phyloP scores from a whole-genome alignment of 2,797 vertebrate genomes.

The Tapirus indicus region DNA sequence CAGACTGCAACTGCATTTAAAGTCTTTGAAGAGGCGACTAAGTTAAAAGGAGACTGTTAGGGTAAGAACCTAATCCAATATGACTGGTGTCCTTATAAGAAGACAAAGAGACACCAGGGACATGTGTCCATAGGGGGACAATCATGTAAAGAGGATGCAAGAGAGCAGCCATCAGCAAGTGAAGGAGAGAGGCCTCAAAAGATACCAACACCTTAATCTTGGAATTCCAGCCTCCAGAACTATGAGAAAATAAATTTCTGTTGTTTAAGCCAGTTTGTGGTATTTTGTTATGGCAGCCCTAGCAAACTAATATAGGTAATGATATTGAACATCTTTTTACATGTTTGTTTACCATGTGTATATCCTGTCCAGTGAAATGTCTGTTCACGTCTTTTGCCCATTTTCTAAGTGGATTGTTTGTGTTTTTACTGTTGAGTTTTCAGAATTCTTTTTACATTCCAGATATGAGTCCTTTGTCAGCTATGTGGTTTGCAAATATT shows the following conservation, averaged over 20 bases:
- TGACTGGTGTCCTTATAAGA: not conserved
- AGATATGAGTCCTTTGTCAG: not conserved
- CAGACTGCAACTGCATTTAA: conserved; percentile 2
- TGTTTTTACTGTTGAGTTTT: not conserved
- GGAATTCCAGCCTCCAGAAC: not conserved
- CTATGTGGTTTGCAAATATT: not conserved
- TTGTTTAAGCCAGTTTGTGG: not conserved
- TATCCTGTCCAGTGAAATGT: not conserved
- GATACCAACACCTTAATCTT: not conserved
- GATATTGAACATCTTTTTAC: not conserved
- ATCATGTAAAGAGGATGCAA: not conserved
- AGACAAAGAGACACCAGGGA: not conserved
- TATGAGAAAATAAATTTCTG: not conserved
- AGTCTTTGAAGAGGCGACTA: not conserved
- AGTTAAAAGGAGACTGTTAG: not conserved
- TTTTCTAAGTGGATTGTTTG: not conserved
- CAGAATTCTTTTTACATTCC: not conserved
- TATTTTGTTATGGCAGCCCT: not conserved
- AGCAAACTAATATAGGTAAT: not conserved
- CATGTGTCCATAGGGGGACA: not conserved
- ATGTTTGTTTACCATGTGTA: not conserved
- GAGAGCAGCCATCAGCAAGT: not conserved
- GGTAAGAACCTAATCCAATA: not conserved
- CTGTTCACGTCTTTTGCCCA: not conserved
- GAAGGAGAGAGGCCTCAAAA: not conserved